Evolutionary conservation across 2,113 vertebrate genomes (phyloP), one percentile per base, ranked within the genome.

Genomic region (Antennarius striatus): DNA sequence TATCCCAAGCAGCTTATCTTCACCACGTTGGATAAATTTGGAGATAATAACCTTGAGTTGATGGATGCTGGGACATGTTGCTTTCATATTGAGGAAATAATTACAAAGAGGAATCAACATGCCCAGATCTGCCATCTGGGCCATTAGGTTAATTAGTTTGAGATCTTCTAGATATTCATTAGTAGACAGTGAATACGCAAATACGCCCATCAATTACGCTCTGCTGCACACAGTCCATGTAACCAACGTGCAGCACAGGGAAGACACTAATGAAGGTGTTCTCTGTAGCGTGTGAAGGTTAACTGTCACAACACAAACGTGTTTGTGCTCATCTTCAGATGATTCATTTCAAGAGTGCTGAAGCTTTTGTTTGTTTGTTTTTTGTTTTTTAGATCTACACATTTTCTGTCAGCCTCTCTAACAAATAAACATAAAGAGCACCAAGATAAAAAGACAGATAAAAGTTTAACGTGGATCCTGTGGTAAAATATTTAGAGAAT

Each of bases 21-120:
- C 67, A 73, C 47, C 14, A 64, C 63, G 73, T 79, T 4, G 49
- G 79, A 72, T 64, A 60, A 63, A 81, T 86, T 66, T 77, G 59
- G 58, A 83, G 75, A 79, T 84, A 84, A 88, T 88, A 81, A 77
- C 82, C 77, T 81, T 51, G 71, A 81, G 75, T 77, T 81, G 75
- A 68, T 58, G 59, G 69, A 85, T 74, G 73, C 59, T 69, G 60
- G 42, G 72, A 68, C 59, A 77, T 51, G 56, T 79, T 63, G 82
- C 51, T 57, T 58, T 86, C 39, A 48, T 70, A 55, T 49, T 16
- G 22, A 74, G 74, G 67, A 77, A 82, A 79, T 70, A 54, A 76
- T 85, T 72, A 74, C 54, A 71, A 76, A 61, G 67, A 73, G 45
- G 46, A 84, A 76, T 61, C 63, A 82, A 75, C 59, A 61, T 9